Percentiles rank a stretch among this genome's conserved stretches.
Evolutionary conservation across 2,888 invertebrate species (phyloP).

Genomic region (Cyaniris semiargus): DNA sequence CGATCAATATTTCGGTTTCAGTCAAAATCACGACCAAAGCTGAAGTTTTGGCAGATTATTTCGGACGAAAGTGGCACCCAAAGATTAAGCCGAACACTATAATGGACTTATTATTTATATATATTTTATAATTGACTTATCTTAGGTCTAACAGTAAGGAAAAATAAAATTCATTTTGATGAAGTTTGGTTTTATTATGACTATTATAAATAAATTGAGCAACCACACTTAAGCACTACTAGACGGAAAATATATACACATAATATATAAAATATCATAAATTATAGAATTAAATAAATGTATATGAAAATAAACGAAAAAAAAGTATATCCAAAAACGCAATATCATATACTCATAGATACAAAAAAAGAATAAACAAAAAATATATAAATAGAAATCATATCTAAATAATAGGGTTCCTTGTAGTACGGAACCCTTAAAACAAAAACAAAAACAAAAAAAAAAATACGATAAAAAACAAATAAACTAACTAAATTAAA

Average conservation of each 20-base stretch:
- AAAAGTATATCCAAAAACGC: conserved; percentile 21
- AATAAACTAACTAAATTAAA: conserved; percentile 9
- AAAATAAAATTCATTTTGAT: not conserved
- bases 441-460: conserved; percentile 42
- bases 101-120: too few relatives aligned
- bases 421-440: too few relatives aligned
- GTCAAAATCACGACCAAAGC: too few relatives aligned
- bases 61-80: too few relatives aligned
- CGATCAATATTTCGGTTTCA: too few relatives aligned
- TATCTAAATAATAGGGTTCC: too few relatives aligned
- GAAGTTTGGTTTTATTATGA: conserved; percentile 23
- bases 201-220: conserved; percentile 24
- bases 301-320: conserved; percentile 2
- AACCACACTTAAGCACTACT: not conserved
- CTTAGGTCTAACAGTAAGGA: too few relatives aligned
- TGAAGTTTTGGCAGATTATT: too few relatives aligned
- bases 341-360: conserved; percentile 34
- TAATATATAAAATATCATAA: conserved; percentile 5
- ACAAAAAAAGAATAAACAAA: conserved; percentile 31
- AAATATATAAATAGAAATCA: too few relatives aligned
- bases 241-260: conserved; percentile 28
- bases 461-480: not conserved
- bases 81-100: too few relatives aligned
- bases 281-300: not conserved
- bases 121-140: too few relatives aligned